phyloP scores from a whole-genome alignment of 2,888 invertebrate genomes.

The Xestia xanthographa region DNA sequence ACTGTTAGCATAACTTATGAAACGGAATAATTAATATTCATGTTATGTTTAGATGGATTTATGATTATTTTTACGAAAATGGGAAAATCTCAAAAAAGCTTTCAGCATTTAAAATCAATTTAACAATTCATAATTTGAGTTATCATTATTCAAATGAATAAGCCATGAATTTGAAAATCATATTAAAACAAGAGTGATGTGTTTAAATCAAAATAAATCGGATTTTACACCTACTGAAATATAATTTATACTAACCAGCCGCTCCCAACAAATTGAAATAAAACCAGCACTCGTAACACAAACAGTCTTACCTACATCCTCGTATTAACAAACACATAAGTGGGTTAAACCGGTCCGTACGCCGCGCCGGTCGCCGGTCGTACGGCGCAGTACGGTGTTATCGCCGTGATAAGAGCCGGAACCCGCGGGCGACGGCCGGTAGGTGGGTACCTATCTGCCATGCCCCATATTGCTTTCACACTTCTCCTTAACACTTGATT shows the following conservation, averaged over 20 bases:
- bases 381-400: conserved; percentile 78
- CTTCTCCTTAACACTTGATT: conserved; percentile 73
- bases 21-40: conserved; percentile 1
- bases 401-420: conserved; percentile 87
- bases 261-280: conserved; percentile 38
- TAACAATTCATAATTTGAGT: neutral
- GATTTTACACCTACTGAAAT: neutral
- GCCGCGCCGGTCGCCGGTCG: conserved; percentile 76
- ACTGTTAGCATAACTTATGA: neutral
- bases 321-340: conserved; percentile 71
- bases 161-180: neutral
- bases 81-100: neutral
- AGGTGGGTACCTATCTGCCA: conserved; percentile 74
- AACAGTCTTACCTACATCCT: conserved; percentile 56
- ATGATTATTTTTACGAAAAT: neutral
- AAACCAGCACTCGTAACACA: conserved; percentile 39
- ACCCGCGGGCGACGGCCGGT: conserved; percentile 76
- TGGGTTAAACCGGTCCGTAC: conserved; percentile 73
- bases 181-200: neutral
- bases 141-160: neutral
- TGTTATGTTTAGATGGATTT: neutral
- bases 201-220: neutral
- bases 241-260: neutral
- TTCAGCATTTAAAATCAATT: neutral
- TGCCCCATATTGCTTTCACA: conserved; percentile 76